Conservation (phyloP, 2,888 invertebrate species). For the Phaedon cochleariae region DNA sequence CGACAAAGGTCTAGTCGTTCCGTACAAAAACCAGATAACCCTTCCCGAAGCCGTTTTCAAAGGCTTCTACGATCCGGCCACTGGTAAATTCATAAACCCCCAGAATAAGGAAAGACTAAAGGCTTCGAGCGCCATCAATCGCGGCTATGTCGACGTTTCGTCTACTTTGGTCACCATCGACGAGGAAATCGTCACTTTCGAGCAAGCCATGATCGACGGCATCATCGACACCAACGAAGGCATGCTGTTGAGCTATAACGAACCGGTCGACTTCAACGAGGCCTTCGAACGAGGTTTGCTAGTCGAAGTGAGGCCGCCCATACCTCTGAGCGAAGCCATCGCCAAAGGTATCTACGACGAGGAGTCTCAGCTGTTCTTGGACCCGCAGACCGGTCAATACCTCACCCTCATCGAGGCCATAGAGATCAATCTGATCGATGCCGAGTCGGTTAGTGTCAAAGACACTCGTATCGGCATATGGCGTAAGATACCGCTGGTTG, state of each 20-base stretch:
- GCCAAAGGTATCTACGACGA: conserved; percentile 83
- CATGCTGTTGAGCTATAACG: conserved; percentile 66
- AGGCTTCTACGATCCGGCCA: conserved; percentile 87
- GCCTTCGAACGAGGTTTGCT: conserved; percentile 85
- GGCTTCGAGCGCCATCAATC: conserved; percentile 83
- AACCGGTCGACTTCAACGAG: conserved; percentile 78
- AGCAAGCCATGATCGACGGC: conserved; percentile 80
- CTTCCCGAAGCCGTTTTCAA: conserved; percentile 90
- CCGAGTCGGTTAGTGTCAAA: conserved; percentile 83
- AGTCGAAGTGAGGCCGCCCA: conserved; percentile 82
- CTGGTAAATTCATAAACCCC: conserved; percentile 83
- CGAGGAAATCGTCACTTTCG: conserved; percentile 83
- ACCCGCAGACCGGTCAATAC: conserved; percentile 80
- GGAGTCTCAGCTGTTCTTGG: conserved; percentile 81
- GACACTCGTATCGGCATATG: conserved; percentile 80
- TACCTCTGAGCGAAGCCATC: conserved; percentile 83
- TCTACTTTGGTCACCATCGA: conserved; percentile 86
- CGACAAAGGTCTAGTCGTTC: conserved; percentile 81
- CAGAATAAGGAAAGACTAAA: conserved; percentile 81
- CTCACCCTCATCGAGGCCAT: conserved; percentile 86
- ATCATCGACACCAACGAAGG: conserved; percentile 81
- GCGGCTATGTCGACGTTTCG: conserved; percentile 84
- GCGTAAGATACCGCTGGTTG: conserved; percentile 79
- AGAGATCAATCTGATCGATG: conserved; percentile 81
- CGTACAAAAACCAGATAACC: conserved; percentile 83